Evolutionary conservation across 2,797 vertebrate species (phyloP).

Genomic region (Sarcoramphus papa): DNA sequence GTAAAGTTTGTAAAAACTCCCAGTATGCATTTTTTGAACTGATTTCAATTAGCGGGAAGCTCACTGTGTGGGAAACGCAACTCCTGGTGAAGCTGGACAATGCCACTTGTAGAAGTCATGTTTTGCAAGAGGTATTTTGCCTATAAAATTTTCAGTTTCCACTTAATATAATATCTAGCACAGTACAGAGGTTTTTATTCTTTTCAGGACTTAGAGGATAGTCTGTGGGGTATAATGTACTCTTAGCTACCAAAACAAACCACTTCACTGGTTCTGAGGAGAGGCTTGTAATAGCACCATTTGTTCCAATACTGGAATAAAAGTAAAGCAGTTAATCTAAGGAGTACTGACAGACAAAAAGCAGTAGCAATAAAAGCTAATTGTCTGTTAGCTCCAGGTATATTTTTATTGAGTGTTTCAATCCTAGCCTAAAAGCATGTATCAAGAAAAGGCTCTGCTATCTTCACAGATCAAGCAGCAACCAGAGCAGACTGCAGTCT

Average conservation of each 20-base stretch:
- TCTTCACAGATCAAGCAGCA: constrained; percentile 24
- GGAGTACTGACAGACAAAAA: constrained; percentile 51
- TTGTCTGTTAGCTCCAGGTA: constrained; percentile 59
- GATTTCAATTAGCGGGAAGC: not conserved
- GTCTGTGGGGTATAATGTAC: constrained; percentile 44
- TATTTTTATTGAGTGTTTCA: constrained; percentile 57
- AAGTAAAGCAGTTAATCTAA: constrained; percentile 47
- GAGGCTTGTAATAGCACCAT: constrained; percentile 24
- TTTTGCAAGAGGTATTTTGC: constrained; percentile 1
- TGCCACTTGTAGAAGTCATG: not conserved
- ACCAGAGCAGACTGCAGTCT: not conserved
- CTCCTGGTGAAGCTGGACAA: not conserved
- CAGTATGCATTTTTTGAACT: not conserved
- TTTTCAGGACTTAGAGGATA: not conserved
- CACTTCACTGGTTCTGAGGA: constrained; percentile 35
- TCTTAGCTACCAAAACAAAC: constrained; percentile 55
- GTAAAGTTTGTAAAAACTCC: not conserved
- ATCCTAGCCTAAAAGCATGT: constrained; percentile 17
- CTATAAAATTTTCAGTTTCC: not conserved
- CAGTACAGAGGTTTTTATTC: constrained; percentile 17
- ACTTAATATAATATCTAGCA: not conserved
- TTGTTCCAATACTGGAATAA: constrained; percentile 52
- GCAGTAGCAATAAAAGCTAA: constrained; percentile 56
- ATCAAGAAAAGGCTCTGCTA: constrained; percentile 1
- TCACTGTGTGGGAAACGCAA: not conserved